These are phyloP conservation scores for Lasioglossum calceatum DNA, from an alignment of 2,888 invertebrate species.

Conservation along the genomic window DNA sequence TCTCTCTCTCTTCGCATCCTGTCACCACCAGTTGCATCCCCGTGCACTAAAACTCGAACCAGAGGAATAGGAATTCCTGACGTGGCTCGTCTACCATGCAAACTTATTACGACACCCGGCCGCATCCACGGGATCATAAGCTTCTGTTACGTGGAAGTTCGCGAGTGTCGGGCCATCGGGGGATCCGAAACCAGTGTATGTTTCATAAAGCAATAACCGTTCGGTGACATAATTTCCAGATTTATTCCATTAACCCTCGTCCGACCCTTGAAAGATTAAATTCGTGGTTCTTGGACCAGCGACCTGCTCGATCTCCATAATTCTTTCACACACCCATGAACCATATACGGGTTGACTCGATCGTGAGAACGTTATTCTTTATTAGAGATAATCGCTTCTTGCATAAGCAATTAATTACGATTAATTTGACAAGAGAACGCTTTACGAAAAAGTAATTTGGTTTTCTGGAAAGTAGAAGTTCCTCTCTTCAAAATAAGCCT, in stretches of 20 bases:
- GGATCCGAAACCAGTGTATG: constrained; percentile 26
- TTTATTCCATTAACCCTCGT: constrained; percentile 32
- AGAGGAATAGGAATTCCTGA: constrained; percentile 35
- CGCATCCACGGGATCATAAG: constrained; percentile 14
- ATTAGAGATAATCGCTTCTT: not conserved
- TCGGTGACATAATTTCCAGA: constrained; percentile 19
- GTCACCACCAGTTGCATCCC: constrained; percentile 42
- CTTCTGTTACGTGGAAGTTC: constrained; percentile 20
- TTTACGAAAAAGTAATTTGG: not conserved
- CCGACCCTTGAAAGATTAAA: constrained; percentile 21
- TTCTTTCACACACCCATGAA: not conserved
- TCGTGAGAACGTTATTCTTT: not conserved
- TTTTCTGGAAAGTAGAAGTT: not conserved
- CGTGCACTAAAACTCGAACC: constrained; percentile 28
- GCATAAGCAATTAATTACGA: not conserved
- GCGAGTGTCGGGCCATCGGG: not conserved
- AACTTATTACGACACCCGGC: constrained; percentile 42
- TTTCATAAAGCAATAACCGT: constrained; percentile 32
- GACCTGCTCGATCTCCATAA: not conserved
- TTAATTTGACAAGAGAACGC: not conserved
- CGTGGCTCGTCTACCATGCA: constrained; percentile 33
- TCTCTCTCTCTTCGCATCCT: not conserved
- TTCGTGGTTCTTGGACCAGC: not conserved
- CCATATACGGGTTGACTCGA: not conserved
- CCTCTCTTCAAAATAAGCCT: not conserved